Evolutionary conservation across 2,888 invertebrate species (phyloP), one percentile per base, ranked within the genome.

Genomic region (Pegoplata infirma): DNA sequence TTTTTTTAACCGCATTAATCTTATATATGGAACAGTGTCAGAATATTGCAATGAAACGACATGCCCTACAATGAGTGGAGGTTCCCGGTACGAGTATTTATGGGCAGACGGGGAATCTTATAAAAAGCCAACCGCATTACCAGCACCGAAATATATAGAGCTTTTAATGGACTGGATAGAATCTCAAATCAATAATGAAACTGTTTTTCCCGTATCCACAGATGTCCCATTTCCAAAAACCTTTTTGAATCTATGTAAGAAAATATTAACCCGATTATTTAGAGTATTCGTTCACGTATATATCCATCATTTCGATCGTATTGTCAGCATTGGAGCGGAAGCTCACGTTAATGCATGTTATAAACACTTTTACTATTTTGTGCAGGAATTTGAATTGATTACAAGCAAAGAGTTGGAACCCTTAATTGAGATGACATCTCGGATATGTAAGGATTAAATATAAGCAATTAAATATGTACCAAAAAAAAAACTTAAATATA

Each of bases 301-400:
- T 87, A 97, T 97, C 81, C 97, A 97, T 90, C 97, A 97, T 89
- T 98, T 97, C 89, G 97, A 97, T 87, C 92, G 96, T 84, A 92
- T 97, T 79, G 94, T 96, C 21, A 93, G 94, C 51, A 94, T 97
- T 84, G 95, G 96, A 83, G 97, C 97, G 36, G 97, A 97, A 89
- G 96, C 97, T 16, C 97, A 97, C 86, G 96, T 97, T 0, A 97
- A 97, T 89, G 96, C 97, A 0, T 97, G 97, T 87, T 97, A 97
- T 91, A 97, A 97, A 87, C 97, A 97, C 89, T 97, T 97, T 89
- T 97, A 96, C 88, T 97, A 96, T 87, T 97, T 98, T 89, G 94
- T 97, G 17, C 93, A 93, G 55, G 96, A 97, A 89, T 96, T 96
- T 87, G 94, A 94, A 85, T 90, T 97, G 83, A 93, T 98, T 53